Evolutionary conservation across 2,888 invertebrate genomes (phyloP), one percentile per base, ranked within the genome.

Genomic region (Platycnemis pennipes): DNA sequence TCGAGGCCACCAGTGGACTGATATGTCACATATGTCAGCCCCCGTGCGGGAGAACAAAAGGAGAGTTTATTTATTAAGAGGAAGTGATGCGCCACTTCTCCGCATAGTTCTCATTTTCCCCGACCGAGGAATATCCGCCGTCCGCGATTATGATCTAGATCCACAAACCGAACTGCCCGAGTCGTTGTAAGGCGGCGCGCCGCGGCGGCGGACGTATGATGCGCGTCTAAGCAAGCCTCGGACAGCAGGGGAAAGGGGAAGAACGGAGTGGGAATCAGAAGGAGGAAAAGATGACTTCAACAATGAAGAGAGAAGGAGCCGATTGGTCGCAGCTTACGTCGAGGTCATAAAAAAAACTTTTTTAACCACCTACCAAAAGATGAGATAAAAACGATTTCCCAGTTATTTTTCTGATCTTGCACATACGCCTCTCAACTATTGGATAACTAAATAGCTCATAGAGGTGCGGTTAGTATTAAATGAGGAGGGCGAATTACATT

Each of bases 111-210:
- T 13, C 37, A 37, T 37, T 77, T 77, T 77, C 16, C 37, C 26
- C 31, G 77, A 77, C 37, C 77, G 77, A 77, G 77, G 37, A 77
- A 31, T 77, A 77, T 37, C 37, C 37, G 77, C 37, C 77, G 77
- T 77, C 77, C 37, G 77, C 77, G 77, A 77, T 77, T 77, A 77
- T 77, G 37, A 77, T 31, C 77, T 77, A 31, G 77, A 77, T 77
- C 77, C 37, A 11, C 2, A 77, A 37, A 4, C 77, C 2, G 77
- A 77, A 77, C 77, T 2, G 8, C 31, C 77, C 4, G 4, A 13
- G 8, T 37, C 2, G 37, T 37, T 11, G n/a, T 16, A 7, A 37
- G 11, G 37, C 37, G 37, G n/a, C n/a, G n/a, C n/a, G n/a, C n/a
- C n/a, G n/a, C n/a, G n/a, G n/a, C n/a, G n/a, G 77, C 8, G 16